A percentile compares a stretch with the other conserved stretches of the same genome.
Evolutionary conservation across 2,888 invertebrate species (phyloP).

Genomic region (Andrena chrysosceles): DNA sequence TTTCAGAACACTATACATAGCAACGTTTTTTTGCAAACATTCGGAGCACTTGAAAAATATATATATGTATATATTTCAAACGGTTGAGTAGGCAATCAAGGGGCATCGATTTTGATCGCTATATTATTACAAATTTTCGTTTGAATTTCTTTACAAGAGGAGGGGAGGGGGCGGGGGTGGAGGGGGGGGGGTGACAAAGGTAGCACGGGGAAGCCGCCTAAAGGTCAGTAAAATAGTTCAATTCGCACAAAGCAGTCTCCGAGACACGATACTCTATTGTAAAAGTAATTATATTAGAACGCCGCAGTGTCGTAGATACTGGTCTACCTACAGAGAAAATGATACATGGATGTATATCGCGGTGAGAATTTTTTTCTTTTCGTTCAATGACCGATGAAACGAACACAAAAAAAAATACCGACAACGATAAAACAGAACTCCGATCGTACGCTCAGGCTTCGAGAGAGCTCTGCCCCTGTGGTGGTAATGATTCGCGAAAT

Average conservation of each 20-base stretch:
- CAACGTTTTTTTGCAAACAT: background rate
- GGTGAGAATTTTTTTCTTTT: slow-evolving; percentile 22
- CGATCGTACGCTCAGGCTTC: slow-evolving; percentile 36
- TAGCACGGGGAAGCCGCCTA: slow-evolving; percentile 55
- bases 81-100: no score
- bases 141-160: background rate
- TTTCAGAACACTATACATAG: background rate
- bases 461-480: slow-evolving; percentile 18
- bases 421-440: slow-evolving; percentile 16
- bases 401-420: background rate
- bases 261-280: slow-evolving; percentile 38
- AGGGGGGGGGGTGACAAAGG: slow-evolving; percentile 44
- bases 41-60: slow-evolving; percentile 8
- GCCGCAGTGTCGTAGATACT: slow-evolving; percentile 40
- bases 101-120: slow-evolving; percentile 12
- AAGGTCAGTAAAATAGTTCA: slow-evolving; percentile 48
- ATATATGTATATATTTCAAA: no score
- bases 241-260: slow-evolving; percentile 51
- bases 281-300: slow-evolving; percentile 54
- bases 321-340: slow-evolving; percentile 30
- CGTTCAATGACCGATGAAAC: slow-evolving; percentile 43
- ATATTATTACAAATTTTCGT: slow-evolving; percentile 4
- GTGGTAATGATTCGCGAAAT: slow-evolving; percentile 43
- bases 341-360: slow-evolving; percentile 17
- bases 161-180: no score